Percentiles rank a stretch among this genome's conserved stretches.
These are phyloP conservation scores for Myotis planiceps DNA, from an alignment of 2,797 vertebrate genomes.

Conservation along the genomic window DNA sequence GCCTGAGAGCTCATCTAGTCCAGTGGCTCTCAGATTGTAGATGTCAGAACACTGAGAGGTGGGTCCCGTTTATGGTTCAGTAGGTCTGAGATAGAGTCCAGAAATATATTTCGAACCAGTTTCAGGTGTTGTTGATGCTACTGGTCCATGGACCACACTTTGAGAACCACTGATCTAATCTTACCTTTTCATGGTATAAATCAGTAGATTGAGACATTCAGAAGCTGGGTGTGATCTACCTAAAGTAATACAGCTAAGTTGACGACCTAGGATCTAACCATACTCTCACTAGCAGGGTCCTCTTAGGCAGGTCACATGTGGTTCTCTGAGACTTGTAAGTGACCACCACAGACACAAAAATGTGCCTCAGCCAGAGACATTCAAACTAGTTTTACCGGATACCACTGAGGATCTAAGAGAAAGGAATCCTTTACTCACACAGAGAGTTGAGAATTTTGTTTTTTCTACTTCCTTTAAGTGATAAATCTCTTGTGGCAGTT, in stretches of 20 bases:
- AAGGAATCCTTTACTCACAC: not conserved
- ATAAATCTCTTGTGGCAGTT: constrained; percentile 51
- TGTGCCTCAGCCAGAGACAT: not conserved
- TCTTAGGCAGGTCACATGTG: not conserved
- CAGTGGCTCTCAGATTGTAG: not conserved
- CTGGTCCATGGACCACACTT: not conserved
- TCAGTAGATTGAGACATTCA: not conserved
- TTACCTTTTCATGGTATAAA: not conserved
- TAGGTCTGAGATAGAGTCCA: not conserved
- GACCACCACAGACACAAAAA: not conserved
- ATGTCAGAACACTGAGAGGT: not conserved
- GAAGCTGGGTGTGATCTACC: not conserved
- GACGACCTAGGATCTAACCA: not conserved
- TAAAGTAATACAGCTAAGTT: not conserved
- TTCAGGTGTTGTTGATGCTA: not conserved
- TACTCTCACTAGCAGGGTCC: not conserved
- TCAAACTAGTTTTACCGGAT: not conserved
- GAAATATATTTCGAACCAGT: not conserved
- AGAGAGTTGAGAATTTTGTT: not conserved
- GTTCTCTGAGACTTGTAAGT: not conserved
- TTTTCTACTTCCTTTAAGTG: not conserved
- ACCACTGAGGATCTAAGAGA: not conserved
- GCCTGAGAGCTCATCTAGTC: not conserved
- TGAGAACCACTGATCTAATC: not conserved
- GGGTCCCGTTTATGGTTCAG: not conserved